Evolutionary conservation across 2,888 invertebrate genomes (phyloP).

Genomic region (Lamproptera curius): DNA sequence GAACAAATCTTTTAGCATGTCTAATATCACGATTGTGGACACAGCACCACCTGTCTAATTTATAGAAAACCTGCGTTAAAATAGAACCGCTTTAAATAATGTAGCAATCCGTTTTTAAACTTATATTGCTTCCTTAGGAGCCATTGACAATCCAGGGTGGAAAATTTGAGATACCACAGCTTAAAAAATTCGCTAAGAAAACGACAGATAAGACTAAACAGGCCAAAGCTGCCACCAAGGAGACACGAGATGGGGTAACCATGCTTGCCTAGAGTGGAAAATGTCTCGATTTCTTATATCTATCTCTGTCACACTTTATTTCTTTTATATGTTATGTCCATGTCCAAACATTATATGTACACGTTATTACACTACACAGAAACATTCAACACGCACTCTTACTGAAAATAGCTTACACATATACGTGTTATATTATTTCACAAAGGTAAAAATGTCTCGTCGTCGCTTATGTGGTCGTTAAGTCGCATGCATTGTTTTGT

Average conservation of each 20-base stretch:
- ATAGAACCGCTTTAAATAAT: constrained; percentile 38
- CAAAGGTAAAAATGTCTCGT: constrained; percentile 30
- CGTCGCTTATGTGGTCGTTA: constrained; percentile 36
- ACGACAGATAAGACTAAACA: constrained; percentile 58
- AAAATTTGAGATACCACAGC: constrained; percentile 69
- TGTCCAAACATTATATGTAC: constrained; percentile 12
- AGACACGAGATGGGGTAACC: constrained; percentile 57
- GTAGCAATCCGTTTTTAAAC: constrained; percentile 45
- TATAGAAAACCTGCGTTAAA: constrained; percentile 39
- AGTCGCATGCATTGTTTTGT: constrained; percentile 59
- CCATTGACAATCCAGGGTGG: constrained; percentile 66
- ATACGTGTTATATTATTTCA: too few relatives aligned
- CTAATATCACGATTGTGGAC: constrained; percentile 33
- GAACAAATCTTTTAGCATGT: constrained; percentile 35
- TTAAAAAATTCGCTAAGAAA: constrained; percentile 69
- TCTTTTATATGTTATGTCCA: constrained; percentile 17
- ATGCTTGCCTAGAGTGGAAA: constrained; percentile 20
- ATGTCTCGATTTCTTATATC: constrained; percentile 24
- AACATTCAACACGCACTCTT: constrained; percentile 11
- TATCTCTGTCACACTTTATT: constrained; percentile 19
- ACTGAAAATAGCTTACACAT: constrained; percentile 16
- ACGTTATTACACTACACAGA: constrained; percentile 6
- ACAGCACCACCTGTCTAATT: constrained; percentile 53
- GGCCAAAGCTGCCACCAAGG: constrained; percentile 42
- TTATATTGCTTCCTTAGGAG: constrained; percentile 63